Evolutionary conservation across 1,140 invertebrate species (phyloP).

Genomic region (Apis dorsata): DNA sequence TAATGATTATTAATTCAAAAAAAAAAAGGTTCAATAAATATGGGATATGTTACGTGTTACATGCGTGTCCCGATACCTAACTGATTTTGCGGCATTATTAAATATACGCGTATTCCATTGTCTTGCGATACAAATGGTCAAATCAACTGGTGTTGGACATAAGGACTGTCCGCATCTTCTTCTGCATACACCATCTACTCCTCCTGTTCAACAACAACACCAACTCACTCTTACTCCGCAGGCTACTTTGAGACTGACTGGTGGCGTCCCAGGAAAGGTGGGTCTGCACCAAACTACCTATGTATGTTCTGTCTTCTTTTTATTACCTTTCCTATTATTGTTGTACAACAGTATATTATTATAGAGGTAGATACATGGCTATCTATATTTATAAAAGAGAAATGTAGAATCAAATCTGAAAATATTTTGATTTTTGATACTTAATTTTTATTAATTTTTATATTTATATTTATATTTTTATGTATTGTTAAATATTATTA

Average conservation of each 20-base stretch:
- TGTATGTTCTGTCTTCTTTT: conserved; percentile 79
- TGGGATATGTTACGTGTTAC: conserved; percentile 26
- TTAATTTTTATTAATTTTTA: conserved; percentile 38
- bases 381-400: conserved; percentile 34
- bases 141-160: conserved; percentile 80
- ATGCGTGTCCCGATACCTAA: conserved; percentile 65
- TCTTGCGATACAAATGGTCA: conserved; percentile 74
- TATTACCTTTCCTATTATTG: conserved; percentile 70
- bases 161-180: conserved; percentile 94
- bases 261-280: conserved; percentile 97
- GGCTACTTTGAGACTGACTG: conserved; percentile 96
- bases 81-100: conserved; percentile 77
- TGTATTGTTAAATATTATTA: conserved; percentile 5
- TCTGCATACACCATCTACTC: conserved; percentile 87
- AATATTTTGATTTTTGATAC: conserved; percentile 24
- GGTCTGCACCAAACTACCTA: conserved; percentile 82
- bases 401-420: conserved; percentile 56
- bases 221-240: conserved; percentile 83
- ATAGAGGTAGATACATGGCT: conserved; percentile 69
- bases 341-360: conserved; percentile 66
- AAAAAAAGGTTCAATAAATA: conserved; percentile 25
- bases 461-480: conserved; percentile 38
- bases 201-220: conserved; percentile 80
- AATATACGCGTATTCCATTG: conserved; percentile 75
- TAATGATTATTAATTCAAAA: background rate